Evolutionary conservation across 2,888 invertebrate genomes (phyloP).

Genomic region (Stictocephala bisonia): DNA sequence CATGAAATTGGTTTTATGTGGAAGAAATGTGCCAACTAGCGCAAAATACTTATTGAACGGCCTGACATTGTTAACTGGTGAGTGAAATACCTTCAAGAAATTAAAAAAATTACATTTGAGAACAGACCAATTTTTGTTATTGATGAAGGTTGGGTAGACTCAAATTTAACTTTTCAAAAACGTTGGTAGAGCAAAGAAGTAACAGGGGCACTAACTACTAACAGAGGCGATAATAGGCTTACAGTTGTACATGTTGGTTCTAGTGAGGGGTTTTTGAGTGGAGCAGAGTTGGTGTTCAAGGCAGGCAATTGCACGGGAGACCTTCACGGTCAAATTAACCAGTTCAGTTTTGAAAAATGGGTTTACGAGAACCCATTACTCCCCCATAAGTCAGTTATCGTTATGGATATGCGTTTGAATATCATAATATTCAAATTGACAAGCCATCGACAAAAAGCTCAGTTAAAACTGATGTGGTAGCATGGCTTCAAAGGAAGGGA

Average conservation of each 20-base stretch:
- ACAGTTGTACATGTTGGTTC: not conserved
- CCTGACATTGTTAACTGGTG: not conserved
- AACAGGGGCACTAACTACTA: not conserved
- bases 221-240: not conserved
- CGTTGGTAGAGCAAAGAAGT: conserved; percentile 12
- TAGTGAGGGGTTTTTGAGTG: not conserved
- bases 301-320: conserved; percentile 1
- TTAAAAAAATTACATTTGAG: not conserved
- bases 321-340: conserved; percentile 15
- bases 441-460: not conserved
- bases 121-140: not conserved
- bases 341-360: not conserved
- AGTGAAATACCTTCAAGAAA: not conserved
- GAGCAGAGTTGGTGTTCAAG: not conserved
- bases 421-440: not conserved
- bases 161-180: not conserved
- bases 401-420: not conserved
- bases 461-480: not conserved
- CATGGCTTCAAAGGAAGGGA: not conserved
- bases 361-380: not conserved
- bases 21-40: not conserved
- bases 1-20: not conserved
- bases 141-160: not conserved
- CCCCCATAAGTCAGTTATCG: not conserved
- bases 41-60: conserved; percentile 1